Conservation (phyloP, 2,888 invertebrate species). For the Conops quadrifasciatus region DNA sequence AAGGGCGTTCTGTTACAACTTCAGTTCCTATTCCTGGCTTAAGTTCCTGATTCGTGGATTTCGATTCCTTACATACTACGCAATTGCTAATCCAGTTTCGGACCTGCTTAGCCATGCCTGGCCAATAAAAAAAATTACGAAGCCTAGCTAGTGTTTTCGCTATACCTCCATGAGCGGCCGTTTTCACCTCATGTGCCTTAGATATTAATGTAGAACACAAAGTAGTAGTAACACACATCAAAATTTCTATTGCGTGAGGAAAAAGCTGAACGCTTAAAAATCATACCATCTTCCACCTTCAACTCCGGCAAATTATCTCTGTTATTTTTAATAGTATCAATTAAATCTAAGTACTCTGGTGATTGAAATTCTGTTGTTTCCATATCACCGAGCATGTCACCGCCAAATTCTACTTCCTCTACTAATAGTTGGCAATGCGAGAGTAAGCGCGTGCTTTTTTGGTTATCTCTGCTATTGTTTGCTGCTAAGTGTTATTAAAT, state of each 20-base stretch:
- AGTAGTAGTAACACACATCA: constrained; percentile 18
- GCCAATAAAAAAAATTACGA: constrained; percentile 23
- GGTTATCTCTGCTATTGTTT: background rate
- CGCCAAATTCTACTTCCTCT: constrained; percentile 1
- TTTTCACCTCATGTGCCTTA: constrained; percentile 15
- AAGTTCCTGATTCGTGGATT: constrained; percentile 14
- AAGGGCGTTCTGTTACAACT: constrained; percentile 14
- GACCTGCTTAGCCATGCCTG: constrained; percentile 23
- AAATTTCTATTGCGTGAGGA: background rate
- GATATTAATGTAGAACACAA: constrained; percentile 13
- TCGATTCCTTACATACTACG: constrained; percentile 26
- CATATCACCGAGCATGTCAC: constrained; percentile 4
- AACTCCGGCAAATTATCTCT: constrained; percentile 40
- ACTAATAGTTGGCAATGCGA: background rate
- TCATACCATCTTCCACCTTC: constrained; percentile 27
- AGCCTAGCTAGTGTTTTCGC: constrained; percentile 33
- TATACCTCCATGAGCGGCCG: constrained; percentile 20
- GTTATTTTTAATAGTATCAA: constrained; percentile 12
- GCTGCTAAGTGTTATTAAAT: background rate
- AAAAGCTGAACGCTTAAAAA: constrained; percentile 19
- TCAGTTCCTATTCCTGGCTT: constrained; percentile 18
- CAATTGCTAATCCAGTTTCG: constrained; percentile 5
- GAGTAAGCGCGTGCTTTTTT: background rate
- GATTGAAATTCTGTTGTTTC: constrained; percentile 25
- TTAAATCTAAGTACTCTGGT: constrained; percentile 18